Conservation (phyloP, 2,888 invertebrate species). For the Rambutsinella grinnellia region DNA sequence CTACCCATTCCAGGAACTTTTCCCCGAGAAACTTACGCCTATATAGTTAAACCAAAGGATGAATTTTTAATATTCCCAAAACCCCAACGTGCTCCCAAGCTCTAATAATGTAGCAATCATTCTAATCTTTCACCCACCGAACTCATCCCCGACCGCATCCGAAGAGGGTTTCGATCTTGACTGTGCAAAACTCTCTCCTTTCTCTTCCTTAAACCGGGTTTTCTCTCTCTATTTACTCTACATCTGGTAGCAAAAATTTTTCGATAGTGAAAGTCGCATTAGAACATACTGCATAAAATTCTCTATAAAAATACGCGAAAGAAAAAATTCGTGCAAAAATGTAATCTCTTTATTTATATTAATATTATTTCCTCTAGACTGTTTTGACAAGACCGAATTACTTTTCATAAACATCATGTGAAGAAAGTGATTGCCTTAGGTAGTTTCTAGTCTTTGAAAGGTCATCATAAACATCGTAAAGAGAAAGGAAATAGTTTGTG, state of each 20-base stretch:
- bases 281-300: constrained; percentile 2
- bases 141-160: constrained; percentile 18
- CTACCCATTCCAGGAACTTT: no score
- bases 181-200: not conserved
- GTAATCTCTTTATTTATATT: not conserved
- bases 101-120: not conserved
- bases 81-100: no score
- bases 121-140: not conserved
- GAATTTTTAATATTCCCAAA: no score
- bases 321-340: constrained; percentile 29
- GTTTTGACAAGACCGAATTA: no score
- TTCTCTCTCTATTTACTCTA: constrained; percentile 51
- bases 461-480: no score
- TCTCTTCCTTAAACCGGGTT: constrained; percentile 42
- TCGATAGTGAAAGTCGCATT: constrained; percentile 21
- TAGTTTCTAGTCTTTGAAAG: no score
- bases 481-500: no score
- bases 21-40: no score
- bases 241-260: constrained; percentile 50
- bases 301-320: constrained; percentile 1
- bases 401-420: no score
- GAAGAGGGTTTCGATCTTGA: constrained; percentile 37
- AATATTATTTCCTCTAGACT: no score
- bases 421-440: no score
- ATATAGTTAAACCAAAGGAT: no score